Percentiles rank a stretch among this genome's conserved stretches.
These are phyloP conservation scores for Gallinago media DNA, from an alignment of 2,113 vertebrate species.

Conservation along the genomic window DNA sequence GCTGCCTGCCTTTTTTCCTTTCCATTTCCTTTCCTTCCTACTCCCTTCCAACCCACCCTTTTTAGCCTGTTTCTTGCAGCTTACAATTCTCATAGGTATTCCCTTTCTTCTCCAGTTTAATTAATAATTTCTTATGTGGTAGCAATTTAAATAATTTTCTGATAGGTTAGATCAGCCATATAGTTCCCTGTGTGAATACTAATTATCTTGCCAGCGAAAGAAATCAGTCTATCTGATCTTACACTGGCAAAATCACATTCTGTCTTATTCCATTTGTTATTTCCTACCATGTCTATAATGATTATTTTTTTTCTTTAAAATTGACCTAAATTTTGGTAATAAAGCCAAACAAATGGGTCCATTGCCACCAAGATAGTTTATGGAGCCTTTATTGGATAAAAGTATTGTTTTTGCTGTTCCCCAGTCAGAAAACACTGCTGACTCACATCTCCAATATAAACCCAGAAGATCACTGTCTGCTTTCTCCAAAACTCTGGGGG, in stretches of 20 bases:
- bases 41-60: background rate
- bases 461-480: rapidly evolving
- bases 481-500: background rate
- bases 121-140: background rate
- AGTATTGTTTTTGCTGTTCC: background rate
- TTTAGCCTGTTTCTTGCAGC: background rate
- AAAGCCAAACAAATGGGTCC: background rate
- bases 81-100: background rate
- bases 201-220: background rate
- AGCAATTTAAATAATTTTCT: constrained; percentile 13
- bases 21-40: background rate
- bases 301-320: background rate
- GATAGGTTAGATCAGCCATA: background rate
- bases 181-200: background rate
- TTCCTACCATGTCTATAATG: background rate
- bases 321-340: background rate
- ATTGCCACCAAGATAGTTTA: background rate
- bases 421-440: background rate
- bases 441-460: background rate
- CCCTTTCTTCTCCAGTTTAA: background rate
- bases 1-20: background rate
- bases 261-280: background rate
- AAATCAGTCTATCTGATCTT: background rate
- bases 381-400: background rate
- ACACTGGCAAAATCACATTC: background rate